Evolutionary conservation across 2,888 invertebrate genomes (phyloP).

Genomic region (Mermis nigrescens): DNA sequence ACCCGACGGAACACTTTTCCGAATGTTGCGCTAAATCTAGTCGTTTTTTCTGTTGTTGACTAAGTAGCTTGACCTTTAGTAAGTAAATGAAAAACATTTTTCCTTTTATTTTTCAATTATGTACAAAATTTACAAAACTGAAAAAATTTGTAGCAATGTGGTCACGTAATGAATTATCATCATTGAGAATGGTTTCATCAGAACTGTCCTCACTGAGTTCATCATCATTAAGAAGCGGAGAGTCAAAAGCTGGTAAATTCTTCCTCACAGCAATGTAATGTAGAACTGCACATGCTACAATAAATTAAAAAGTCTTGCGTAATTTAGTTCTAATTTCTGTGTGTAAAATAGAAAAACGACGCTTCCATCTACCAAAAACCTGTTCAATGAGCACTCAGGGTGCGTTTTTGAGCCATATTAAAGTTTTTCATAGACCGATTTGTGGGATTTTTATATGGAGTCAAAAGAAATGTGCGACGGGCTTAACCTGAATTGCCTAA

Average conservation of each 20-base stretch:
- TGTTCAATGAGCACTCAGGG: background rate
- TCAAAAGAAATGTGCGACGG: background rate
- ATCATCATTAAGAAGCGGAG: too few species aligned
- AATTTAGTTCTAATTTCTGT: background rate
- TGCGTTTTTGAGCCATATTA: background rate
- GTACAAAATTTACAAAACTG: too few species aligned
- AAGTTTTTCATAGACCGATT: background rate
- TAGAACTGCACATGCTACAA: background rate
- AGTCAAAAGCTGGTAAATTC: background rate
- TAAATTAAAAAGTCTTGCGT: background rate
- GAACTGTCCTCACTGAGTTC: too few species aligned
- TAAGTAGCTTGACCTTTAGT: too few species aligned
- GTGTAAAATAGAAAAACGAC: background rate
- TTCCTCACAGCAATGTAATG: background rate
- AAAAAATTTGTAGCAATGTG: too few species aligned
- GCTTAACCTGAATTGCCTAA: background rate
- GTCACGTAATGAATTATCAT: too few species aligned
- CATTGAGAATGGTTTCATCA: too few species aligned
- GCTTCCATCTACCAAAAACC: background rate
- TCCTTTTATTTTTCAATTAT: too few species aligned
- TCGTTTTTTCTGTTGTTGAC: too few species aligned
- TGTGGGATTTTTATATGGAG: background rate
- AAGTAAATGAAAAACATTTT: too few species aligned
- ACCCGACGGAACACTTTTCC: too few species aligned
- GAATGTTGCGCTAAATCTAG: too few species aligned